Evolutionary conservation across 2,113 vertebrate genomes (phyloP).

Genomic region (Sprattus sprattus): DNA sequence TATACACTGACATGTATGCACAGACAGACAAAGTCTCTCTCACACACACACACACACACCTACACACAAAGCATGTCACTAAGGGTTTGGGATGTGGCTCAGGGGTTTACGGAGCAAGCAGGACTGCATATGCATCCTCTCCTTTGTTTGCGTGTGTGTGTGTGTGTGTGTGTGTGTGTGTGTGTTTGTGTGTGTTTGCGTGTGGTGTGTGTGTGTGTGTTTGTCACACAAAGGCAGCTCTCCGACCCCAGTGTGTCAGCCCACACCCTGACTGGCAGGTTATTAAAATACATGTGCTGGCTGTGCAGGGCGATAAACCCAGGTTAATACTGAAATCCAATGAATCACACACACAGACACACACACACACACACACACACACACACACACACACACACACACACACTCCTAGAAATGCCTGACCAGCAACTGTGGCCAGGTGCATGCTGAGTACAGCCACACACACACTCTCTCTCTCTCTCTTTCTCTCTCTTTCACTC

Average conservation of each 20-base stretch:
- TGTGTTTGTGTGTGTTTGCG: not conserved
- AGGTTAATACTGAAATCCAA: conserved; percentile 37
- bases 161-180: conserved; percentile 28
- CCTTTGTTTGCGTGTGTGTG: conserved; percentile 13
- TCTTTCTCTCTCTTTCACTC: not conserved
- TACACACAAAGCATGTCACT: no score
- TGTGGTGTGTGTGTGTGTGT: conserved; percentile 17
- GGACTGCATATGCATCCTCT: conserved; percentile 6
- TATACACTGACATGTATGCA: no score
- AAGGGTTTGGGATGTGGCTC: no score
- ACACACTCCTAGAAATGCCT: not conserved
- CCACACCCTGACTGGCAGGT: conserved; percentile 21
- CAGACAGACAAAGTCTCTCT: not conserved
- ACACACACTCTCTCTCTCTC: not conserved
- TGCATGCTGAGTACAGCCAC: not conserved
- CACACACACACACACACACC: no score
- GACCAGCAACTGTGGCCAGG: not conserved
- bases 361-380: not conserved
- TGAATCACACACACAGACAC: not conserved
- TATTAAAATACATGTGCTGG: conserved; percentile 40
- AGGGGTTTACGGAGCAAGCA: not conserved
- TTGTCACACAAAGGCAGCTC: no score
- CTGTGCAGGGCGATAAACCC: conserved; percentile 24
- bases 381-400: not conserved
- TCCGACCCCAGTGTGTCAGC: no score